Evolutionary conservation across 2,113 vertebrate genomes (phyloP).

Genomic region (Pao palembangensis): DNA sequence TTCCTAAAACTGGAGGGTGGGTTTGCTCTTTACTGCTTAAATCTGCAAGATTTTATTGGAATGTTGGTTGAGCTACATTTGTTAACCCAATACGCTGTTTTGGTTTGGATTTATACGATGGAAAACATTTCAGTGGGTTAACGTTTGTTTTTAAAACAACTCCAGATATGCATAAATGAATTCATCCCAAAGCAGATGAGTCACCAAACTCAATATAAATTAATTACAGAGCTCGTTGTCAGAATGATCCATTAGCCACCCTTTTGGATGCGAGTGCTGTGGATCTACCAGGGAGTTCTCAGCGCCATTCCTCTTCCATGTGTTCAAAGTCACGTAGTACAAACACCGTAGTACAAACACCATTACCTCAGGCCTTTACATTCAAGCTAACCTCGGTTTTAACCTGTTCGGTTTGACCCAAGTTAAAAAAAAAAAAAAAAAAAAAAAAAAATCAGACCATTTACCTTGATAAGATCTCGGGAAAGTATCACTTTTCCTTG

Average conservation of each 20-base stretch:
- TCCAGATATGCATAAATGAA: conserved; percentile 13
- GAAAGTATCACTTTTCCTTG: conserved; percentile 27
- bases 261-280: conserved; percentile 30
- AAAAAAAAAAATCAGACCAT: conserved; percentile 13
- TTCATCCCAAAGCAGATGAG: conserved; percentile 16
- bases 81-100: conserved; percentile 16
- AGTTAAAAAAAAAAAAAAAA: background rate
- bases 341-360: conserved; percentile 1
- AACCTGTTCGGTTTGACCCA: conserved; percentile 26
- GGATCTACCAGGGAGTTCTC: conserved; percentile 7
- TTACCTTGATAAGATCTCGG: conserved; percentile 34
- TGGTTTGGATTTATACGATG: background rate
- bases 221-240: conserved; percentile 13
- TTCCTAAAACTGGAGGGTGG: background rate
- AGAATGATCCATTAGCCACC: background rate
- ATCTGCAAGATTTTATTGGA: background rate
- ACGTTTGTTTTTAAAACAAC: conserved; percentile 12
- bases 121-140: conserved; percentile 20
- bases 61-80: background rate
- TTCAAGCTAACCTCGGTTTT: conserved; percentile 5
- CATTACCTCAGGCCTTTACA: conserved; percentile 4
- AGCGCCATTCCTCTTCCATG: conserved; percentile 16
- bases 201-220: conserved; percentile 13
- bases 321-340: conserved; percentile 12
- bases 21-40: background rate